Base-by-base conservation (phyloP, 2,888 invertebrate species). In the Megastigmus dorsalis region DNA sequence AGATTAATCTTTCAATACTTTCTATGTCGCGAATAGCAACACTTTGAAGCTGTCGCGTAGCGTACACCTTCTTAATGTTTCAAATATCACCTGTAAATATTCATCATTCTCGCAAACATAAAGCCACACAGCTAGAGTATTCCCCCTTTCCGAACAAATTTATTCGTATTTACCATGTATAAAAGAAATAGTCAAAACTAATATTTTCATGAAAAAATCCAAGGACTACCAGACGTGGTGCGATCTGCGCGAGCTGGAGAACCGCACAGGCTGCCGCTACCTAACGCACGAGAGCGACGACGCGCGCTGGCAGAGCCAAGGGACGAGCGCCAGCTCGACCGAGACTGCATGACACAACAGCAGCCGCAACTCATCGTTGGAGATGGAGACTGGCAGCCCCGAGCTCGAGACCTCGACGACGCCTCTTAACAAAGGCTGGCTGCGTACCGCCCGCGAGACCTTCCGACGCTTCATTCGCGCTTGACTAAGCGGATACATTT, bases 231-330 rank as follows among this genome's bases (percentile, higher is more conserved):
- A 96, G 88, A 97, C 98, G 4, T 99, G 98, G 97, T 93, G 92
- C 81, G 99, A 99, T 90, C 91, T 99, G 83, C 92, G 98, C 67
- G 92, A 93, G 81, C 90, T 99, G 67, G 98, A 99, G 90, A 90
- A 90, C 45, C 84, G 86, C 71, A 93, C 95, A 38, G 94, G 94
- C 28, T 90, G 92, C 76, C 92, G 97, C 15, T 97, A 96, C 89
- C 90, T 97, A 78, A 97, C 97, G 6, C 97, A 97, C 80, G 96
- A 97, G 87, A 95, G 95, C 30, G 97, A 98, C 85, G 97, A 98
- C 86, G 93, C 93, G n/a, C 92, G 97, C 79, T 97, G 97, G 97
- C 93, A 92, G 13, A 13, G 38, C 10, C 54, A 79, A 81, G 89
- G 90, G 23, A 86, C 88, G 9, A 23, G 15, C 18, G 20, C 10